Percentiles rank a stretch among this genome's conserved stretches.
Evolutionary conservation across 2,888 invertebrate species (phyloP).

Genomic region (Eumacrocentrus americanus): DNA sequence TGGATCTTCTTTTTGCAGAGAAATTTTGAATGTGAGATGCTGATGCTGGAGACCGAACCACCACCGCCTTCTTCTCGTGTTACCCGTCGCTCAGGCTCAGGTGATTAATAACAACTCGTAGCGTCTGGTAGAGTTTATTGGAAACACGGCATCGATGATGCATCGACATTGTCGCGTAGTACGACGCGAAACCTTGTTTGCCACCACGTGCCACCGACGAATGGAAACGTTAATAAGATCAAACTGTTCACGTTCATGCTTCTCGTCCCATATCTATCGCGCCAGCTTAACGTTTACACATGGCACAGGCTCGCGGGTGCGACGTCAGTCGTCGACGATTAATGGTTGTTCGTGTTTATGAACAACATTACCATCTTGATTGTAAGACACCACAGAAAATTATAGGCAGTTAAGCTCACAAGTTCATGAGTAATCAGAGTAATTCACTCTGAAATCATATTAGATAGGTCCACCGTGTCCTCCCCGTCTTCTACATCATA

Average conservation of each 20-base stretch:
- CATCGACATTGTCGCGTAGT: slow-evolving; percentile 38
- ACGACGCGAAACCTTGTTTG: slow-evolving; percentile 37
- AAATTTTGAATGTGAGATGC: background rate
- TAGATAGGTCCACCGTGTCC: no score
- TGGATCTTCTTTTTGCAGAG: background rate
- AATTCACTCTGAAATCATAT: no score
- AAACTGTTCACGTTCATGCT: slow-evolving; percentile 29
- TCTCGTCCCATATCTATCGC: slow-evolving; percentile 3
- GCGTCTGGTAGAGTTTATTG: slow-evolving; percentile 50
- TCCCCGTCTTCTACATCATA: no score
- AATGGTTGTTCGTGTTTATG: background rate
- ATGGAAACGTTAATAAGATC: slow-evolving; percentile 45
- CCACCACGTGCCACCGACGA: slow-evolving; percentile 28
- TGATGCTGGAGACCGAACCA: background rate
- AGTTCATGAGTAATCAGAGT: background rate
- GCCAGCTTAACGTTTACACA: slow-evolving; percentile 1
- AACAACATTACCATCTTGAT: background rate
- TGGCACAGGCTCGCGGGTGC: slow-evolving; percentile 27
- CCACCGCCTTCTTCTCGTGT: slow-evolving; percentile 36
- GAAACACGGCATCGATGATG: slow-evolving; percentile 48
- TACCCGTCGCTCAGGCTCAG: slow-evolving; percentile 31
- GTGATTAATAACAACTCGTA: slow-evolving; percentile 44
- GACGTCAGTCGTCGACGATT: background rate
- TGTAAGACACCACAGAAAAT: background rate
- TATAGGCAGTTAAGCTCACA: background rate